Base-by-base conservation (phyloP, 2,888 invertebrate species). In the Polietes domitor region DNA sequence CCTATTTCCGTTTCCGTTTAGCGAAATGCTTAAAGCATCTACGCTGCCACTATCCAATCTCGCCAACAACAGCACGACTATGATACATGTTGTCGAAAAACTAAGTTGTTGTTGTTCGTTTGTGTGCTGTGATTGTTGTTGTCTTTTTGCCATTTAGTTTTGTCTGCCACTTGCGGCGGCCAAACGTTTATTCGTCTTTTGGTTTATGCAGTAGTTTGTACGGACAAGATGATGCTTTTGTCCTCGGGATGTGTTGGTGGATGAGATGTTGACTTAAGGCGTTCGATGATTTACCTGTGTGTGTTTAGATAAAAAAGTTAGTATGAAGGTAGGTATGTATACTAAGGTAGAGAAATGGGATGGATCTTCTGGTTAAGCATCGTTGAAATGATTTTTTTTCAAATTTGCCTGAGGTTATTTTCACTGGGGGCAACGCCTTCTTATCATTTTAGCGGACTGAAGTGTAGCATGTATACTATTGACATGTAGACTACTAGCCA, bases 111-210 rank as follows among this genome's bases (percentile, higher is more conserved):
- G 71, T 53, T 10, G 71, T 72, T 19, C 32, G 2, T 53, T 55
- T 55, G 53, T 41, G 7, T 65, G 58, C 9, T 77, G 70, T 70
- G 15, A 4, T 12, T 78, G 71, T 72, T 75, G 71, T 72, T 82
- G 78, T 37, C 78, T 76, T 58, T 81, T 78, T 72, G 84, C 84
- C 84, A 84, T 84, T 81, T 84, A 84, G 78, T 84, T 81, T 75
- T 73, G 78, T 81, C 78, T 76, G 72, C 73, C 81, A 76, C 78
- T 81, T 68, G 72, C 50, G 81, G 78, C 80, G 53, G 68, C 43
- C 72, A 61, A 80, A 80, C 70, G 72, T 50, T 12, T 53, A 41
- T 43, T 41, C 12, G 17, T 43, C 28, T 63, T 63, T 63, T 5
- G 10, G 53, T 55, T 72, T 50, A 12, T 21, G 32, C 53, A 0